Conservation (phyloP, 2,113 vertebrate species). For the Centrocercus urophasianus region DNA sequence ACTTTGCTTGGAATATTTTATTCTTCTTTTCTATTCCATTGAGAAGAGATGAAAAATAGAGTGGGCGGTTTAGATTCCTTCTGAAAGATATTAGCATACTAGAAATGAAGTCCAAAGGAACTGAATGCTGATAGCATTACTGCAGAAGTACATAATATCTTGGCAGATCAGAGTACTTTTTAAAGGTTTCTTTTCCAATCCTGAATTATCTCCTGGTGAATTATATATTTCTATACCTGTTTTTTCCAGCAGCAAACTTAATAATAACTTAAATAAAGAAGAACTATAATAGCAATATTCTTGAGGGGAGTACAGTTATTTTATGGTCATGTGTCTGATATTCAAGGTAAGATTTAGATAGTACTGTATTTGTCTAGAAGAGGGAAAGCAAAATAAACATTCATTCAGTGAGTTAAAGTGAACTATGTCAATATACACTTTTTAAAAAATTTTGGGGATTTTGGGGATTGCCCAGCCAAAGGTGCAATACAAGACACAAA, state of each 20-base stretch:
- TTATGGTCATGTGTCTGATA: neutral
- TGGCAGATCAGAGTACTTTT: neutral
- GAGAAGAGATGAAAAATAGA: neutral
- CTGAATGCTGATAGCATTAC: neutral
- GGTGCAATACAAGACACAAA: neutral
- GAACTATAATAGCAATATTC: accelerated
- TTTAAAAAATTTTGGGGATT: neutral
- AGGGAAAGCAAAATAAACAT: neutral
- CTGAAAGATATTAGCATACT: neutral
- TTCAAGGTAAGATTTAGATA: neutral
- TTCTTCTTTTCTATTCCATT: neutral
- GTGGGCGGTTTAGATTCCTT: neutral
- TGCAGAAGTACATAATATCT: neutral
- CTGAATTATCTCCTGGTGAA: neutral
- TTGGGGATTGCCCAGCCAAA: neutral
- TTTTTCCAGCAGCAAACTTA: neutral
- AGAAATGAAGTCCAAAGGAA: neutral
- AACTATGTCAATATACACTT: neutral
- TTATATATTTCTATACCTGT: neutral
- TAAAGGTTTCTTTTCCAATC: neutral
- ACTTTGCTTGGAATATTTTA: neutral
- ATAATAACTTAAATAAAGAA: neutral
- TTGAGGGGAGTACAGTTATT: neutral
- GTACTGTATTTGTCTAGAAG: neutral
- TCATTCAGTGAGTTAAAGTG: neutral